phyloP scores from a whole-genome alignment of 2,888 invertebrate species.

The Brassicogethes aeneus region DNA sequence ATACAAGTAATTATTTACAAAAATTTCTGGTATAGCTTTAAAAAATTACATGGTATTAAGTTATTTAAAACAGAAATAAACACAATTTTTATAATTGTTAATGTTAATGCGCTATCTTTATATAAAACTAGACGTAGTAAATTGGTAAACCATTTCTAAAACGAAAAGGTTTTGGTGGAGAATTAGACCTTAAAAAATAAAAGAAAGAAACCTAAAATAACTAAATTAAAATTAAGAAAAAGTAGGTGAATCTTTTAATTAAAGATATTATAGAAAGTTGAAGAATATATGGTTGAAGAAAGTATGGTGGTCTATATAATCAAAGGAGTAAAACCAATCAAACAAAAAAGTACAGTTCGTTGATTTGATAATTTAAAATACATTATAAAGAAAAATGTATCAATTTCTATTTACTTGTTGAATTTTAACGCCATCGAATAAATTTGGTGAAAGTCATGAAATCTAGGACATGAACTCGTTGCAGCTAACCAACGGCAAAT shows the following conservation, averaged over 20 bases:
- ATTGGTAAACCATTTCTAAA: background rate
- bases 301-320: background rate
- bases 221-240: background rate
- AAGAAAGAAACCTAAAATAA: background rate
- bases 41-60: background rate
- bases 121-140: too few relatives aligned
- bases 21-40: background rate
- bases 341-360: too few relatives aligned
- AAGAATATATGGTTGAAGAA: background rate
- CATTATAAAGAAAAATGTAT: too few relatives aligned
- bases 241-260: background rate
- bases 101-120: too few relatives aligned
- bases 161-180: too few relatives aligned
- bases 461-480: background rate
- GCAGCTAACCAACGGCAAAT: background rate
- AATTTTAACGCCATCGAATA: background rate
- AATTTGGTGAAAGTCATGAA: background rate
- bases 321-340: background rate
- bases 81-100: background rate
- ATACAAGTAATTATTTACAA: background rate
- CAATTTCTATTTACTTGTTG: too few relatives aligned
- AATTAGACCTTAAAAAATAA: too few relatives aligned
- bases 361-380: too few relatives aligned
- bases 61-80: background rate
- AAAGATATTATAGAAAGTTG: background rate